Conservation (phyloP, 2,888 invertebrate species). For the Netelia melanura region DNA sequence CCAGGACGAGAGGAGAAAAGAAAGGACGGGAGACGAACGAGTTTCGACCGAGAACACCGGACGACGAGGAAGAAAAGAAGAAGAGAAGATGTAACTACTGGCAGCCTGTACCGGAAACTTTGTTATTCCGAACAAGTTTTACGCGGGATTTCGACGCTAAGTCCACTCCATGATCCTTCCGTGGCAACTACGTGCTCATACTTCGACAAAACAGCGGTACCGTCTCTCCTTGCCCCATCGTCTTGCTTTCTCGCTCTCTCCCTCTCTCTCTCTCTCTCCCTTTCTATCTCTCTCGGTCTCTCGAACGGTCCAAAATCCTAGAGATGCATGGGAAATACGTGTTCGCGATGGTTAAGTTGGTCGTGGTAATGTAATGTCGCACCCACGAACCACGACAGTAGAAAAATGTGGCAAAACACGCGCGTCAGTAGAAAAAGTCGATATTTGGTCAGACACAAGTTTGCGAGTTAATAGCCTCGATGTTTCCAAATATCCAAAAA, state of each 20-base stretch:
- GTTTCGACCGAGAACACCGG: constrained; percentile 50
- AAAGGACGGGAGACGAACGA: constrained; percentile 6
- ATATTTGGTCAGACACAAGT: constrained; percentile 49
- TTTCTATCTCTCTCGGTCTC: constrained; percentile 37
- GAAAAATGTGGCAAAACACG: constrained; percentile 6
- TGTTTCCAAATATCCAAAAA: not conserved
- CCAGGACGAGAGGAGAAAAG: constrained; percentile 7
- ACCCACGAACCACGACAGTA: not conserved
- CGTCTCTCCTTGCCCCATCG: constrained; percentile 13
- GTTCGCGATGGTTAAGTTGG: constrained; percentile 78
- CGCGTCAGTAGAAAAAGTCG: constrained; percentile 51
- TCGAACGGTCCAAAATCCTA: constrained; percentile 80
- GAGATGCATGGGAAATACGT: constrained; percentile 82
- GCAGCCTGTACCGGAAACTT: constrained; percentile 75
- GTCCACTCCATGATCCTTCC: constrained; percentile 84
- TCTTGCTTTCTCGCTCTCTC: no score
- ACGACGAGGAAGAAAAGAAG: constrained; percentile 21
- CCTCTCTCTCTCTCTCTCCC: not conserved
- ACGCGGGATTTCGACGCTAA: constrained; percentile 83
- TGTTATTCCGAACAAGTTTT: constrained; percentile 84
- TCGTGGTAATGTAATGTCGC: constrained; percentile 69
- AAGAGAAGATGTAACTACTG: constrained; percentile 39
- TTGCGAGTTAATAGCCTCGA: constrained; percentile 30
- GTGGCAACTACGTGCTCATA: constrained; percentile 84
- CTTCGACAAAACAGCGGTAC: constrained; percentile 81